Conservation (phyloP, 1,140 invertebrate genomes). For the Heliconius congener region DNA sequence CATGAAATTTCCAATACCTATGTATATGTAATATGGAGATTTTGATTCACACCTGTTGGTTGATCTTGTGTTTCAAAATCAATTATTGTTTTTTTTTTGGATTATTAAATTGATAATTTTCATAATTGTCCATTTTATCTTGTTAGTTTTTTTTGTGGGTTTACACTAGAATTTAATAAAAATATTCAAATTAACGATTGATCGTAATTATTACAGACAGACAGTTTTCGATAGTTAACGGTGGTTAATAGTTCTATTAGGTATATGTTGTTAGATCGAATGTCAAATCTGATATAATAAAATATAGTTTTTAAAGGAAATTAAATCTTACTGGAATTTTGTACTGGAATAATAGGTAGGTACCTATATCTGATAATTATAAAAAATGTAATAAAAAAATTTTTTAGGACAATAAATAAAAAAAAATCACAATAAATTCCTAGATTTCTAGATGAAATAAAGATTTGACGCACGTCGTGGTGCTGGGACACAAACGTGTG, state of each 20-base stretch:
- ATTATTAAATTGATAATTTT: not conserved
- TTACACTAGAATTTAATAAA: not conserved
- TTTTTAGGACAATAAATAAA: too few species aligned
- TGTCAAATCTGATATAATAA: not conserved
- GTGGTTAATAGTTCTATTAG: not conserved
- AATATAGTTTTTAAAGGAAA: not conserved
- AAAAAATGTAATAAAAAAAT: too few species aligned
- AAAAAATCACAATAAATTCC: not conserved
- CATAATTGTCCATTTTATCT: slow-evolving; percentile 8
- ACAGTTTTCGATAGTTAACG: not conserved
- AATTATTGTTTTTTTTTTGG: not conserved
- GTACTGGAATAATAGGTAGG: not conserved
- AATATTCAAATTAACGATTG: not conserved
- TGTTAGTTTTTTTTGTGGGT: not conserved
- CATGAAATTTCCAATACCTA: not conserved
- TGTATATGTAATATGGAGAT: not conserved
- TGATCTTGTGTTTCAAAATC: not conserved
- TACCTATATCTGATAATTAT: not conserved
- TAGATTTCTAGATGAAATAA: not conserved
- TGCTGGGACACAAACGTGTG: too few species aligned
- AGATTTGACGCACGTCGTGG: not conserved
- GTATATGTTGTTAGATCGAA: not conserved
- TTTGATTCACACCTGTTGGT: not conserved
- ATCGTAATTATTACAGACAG: not conserved
- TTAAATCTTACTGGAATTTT: not conserved